A percentile compares a stretch with the other conserved stretches of the same genome.
Conservation (phyloP, 2,888 invertebrate genomes). For the Eutolmus rufibarbis region DNA sequence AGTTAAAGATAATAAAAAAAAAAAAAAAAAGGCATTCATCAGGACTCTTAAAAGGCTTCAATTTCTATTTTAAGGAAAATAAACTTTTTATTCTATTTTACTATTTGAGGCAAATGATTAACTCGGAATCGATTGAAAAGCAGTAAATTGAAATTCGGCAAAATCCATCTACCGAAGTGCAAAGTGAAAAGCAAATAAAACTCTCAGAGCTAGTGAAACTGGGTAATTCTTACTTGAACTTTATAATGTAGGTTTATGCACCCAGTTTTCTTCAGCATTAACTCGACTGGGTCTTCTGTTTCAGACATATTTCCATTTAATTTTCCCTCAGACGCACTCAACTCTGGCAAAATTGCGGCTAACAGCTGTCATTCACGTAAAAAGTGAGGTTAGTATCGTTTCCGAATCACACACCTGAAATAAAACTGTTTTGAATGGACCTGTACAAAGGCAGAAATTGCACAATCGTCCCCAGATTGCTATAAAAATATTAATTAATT, state of each 20-base stretch:
- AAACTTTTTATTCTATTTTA: too few species aligned
- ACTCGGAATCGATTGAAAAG: too few species aligned
- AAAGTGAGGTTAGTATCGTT: background rate
- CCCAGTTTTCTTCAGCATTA: slow-evolving; percentile 88
- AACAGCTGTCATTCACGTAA: background rate
- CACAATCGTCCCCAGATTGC: too few species aligned
- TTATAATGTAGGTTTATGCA: slow-evolving; percentile 89
- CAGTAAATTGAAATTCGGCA: background rate
- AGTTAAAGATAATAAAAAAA: too few species aligned
- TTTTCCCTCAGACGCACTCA: background rate
- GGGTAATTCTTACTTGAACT: slow-evolving; percentile 74
- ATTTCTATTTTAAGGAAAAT: too few species aligned
- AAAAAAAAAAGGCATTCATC: too few species aligned
- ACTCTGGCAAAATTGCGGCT: background rate
- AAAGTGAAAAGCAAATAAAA: background rate
- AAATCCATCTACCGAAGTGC: background rate
- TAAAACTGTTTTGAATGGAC: background rate
- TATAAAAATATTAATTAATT: background rate
- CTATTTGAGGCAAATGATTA: too few species aligned
- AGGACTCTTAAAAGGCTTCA: too few species aligned
- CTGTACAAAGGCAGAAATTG: background rate
- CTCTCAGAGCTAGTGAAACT: background rate
- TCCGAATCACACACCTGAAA: background rate
- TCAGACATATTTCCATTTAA: background rate
- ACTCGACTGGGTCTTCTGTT: slow-evolving; percentile 80